Base-by-base conservation (phyloP, 2,888 invertebrate species). In the Coenonympha glycerion region DNA sequence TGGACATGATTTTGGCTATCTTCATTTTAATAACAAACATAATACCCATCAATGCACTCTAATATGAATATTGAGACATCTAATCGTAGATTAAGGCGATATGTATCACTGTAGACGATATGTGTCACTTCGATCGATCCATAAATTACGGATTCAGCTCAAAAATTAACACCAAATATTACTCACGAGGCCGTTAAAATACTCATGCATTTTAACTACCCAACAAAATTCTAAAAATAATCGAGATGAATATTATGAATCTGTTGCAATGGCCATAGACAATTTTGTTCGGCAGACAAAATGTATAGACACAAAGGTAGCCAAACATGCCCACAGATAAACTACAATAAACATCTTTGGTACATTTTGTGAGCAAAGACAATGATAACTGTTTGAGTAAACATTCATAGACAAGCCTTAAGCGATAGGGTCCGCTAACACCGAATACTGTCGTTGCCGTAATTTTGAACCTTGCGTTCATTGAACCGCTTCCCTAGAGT, bases 351-450 rank as follows among this genome's bases (percentile, higher is more conserved):
- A 59, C 57, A 60, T 86, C 85, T 86, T 86, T 86, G 85, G 85
- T 86, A 84, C 76, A 74, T 72, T 78, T 85, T 84, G 85, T 87
- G 86, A 87, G 85, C 85, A 84, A 84, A 71, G 76, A 77, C 66
- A 66, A 64, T 69, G 69, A 66, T 65, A 65, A 71, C 66, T 68
- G 71, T 61, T 64, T 65, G 71, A 76, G 69, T 75, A 74, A 66
- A 69, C 59, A 60, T 58, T 59, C 61, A 57, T 45, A 54, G 49
- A 63, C 63, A 66, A 67, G 66, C 64, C 69, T 69, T 58, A 74
- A 72, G 70, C 73, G 69, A 68, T 66, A 64, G 66, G 67, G 65
- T 65, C 67, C 68, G 68, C 65, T 66, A 66, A 58, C 69, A 73
- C 66, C 69, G 63, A 74, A 77, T 76, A 76, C 72, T 76, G 71